phyloP scores from a whole-genome alignment of 2,113 vertebrate genomes.

The Butorides virescens region DNA sequence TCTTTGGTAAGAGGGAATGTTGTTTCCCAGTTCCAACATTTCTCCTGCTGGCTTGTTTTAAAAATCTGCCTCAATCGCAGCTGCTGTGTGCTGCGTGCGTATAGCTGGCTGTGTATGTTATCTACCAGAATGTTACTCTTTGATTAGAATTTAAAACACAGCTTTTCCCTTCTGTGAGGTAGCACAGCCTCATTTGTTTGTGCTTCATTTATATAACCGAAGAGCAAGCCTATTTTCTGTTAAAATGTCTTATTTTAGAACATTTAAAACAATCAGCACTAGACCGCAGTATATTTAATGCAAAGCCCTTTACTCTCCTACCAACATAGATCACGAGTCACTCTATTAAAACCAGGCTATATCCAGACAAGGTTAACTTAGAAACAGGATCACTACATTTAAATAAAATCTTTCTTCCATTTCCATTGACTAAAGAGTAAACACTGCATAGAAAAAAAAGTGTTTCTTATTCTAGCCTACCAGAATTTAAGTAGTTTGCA shows the following conservation, averaged over 20 bases:
- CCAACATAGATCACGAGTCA: background rate
- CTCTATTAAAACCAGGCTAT: background rate
- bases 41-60: background rate
- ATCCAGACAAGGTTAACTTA: background rate
- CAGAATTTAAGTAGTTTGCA: background rate
- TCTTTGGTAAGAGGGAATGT: background rate
- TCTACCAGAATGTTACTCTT: background rate
- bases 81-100: background rate
- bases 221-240: background rate
- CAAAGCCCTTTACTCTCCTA: background rate
- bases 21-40: background rate
- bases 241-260: background rate
- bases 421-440: background rate
- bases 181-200: background rate
- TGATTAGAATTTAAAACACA: constrained; percentile 5
- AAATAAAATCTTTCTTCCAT: background rate
- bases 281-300: background rate
- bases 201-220: background rate
- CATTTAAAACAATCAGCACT: background rate
- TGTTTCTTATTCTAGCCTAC: background rate
- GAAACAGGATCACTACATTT: background rate
- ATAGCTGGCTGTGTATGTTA: background rate
- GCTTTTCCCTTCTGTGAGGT: constrained; percentile 1
- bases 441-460: background rate
- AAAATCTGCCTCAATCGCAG: background rate